phyloP scores from a whole-genome alignment of 2,797 vertebrate species.

The Sebastes elongatus region DNA sequence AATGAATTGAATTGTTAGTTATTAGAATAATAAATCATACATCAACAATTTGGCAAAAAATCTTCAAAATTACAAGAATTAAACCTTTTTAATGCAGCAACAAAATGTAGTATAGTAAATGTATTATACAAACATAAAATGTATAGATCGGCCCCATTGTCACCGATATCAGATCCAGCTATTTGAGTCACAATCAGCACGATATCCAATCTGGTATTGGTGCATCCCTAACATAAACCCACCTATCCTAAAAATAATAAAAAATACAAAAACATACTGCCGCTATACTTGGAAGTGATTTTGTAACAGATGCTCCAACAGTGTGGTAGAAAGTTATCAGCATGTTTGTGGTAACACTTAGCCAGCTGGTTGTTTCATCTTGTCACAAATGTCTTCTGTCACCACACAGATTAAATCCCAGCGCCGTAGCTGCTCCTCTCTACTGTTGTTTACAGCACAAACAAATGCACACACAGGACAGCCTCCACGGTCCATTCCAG shows the following conservation, averaged over 20 bases:
- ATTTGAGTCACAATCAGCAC: neutral
- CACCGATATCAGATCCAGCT: no score
- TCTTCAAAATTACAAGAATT: no score
- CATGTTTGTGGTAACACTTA: conserved; percentile 10
- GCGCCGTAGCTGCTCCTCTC: conserved; percentile 26
- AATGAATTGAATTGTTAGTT: no score
- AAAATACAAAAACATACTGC: neutral
- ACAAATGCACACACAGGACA: conserved; percentile 2
- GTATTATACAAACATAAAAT: no score
- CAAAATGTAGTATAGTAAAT: no score
- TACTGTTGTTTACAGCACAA: conserved; percentile 20
- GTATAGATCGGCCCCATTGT: no score
- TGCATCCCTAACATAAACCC: neutral
- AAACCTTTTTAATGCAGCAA: no score
- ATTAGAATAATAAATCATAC: no score
- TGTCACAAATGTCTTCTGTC: conserved; percentile 17
- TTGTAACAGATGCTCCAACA: conserved; percentile 11
- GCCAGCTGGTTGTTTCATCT: conserved; percentile 21
- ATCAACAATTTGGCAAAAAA: no score
- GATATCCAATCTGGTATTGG: no score
- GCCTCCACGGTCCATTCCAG: neutral
- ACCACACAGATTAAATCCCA: conserved; percentile 35
- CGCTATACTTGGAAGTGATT: neutral
- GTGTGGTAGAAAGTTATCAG: conserved; percentile 16
- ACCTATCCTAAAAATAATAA: neutral